A percentile compares a stretch with the other conserved stretches of the same genome.
Conservation (phyloP, 1,140 invertebrate species). For the Lineus longissimus region DNA sequence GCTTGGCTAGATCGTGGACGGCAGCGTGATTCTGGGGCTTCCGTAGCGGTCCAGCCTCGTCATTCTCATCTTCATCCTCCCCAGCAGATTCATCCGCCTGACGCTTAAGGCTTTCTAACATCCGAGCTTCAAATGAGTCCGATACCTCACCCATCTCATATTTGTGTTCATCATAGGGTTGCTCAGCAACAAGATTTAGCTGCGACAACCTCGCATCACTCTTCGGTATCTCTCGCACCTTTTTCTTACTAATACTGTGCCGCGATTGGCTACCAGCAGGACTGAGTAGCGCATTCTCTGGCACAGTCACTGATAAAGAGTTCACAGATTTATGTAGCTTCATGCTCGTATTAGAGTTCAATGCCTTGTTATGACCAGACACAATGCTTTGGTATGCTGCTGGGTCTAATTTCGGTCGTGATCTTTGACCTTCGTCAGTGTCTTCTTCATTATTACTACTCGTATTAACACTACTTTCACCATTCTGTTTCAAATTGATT, state of each 20-base stretch:
- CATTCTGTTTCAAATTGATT: no score
- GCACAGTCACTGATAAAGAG: no score
- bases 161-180: constrained; percentile 34
- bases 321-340: no score
- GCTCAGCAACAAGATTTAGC: constrained; percentile 11
- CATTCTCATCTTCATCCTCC: constrained; percentile 27
- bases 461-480: no score
- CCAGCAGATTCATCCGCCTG: constrained; percentile 14
- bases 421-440: no score
- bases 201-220: constrained; percentile 23
- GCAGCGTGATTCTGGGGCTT: constrained; percentile 2
- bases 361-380: no score
- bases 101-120: constrained; percentile 38
- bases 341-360: no score
- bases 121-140: constrained; percentile 40
- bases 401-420: no score
- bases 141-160: constrained; percentile 40
- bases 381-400: no score
- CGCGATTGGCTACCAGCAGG: constrained; percentile 11
- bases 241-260: constrained; percentile 29
- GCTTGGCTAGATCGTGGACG: constrained; percentile 7
- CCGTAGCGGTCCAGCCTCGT: constrained; percentile 12
- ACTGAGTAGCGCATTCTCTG: no score
- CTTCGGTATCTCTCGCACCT: constrained; percentile 33
- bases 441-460: no score